Conservation (phyloP, 2,797 vertebrate genomes). For the Hirundo rustica region DNA sequence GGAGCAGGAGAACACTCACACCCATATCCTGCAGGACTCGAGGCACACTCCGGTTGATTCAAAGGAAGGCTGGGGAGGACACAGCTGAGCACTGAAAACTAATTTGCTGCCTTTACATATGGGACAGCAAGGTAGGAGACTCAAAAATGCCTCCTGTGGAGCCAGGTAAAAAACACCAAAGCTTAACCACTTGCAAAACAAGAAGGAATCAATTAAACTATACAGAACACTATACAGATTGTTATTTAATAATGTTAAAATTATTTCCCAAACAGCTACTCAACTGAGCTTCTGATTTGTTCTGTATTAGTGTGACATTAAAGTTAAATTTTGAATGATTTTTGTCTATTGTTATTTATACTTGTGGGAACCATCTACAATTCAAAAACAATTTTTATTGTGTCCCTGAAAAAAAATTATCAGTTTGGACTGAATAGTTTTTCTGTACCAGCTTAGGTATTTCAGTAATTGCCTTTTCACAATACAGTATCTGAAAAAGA, state of each 20-base stretch:
- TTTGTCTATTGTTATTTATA: neutral
- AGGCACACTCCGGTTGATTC: neutral
- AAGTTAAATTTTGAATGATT: neutral
- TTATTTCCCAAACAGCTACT: neutral
- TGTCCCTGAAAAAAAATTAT: neutral
- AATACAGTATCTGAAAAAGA: neutral
- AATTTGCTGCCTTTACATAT: fast-evolving
- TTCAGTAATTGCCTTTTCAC: neutral
- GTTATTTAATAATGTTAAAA: neutral
- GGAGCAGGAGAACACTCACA: fast-evolving
- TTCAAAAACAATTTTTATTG: neutral
- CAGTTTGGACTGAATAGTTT: neutral
- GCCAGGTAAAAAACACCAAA: neutral
- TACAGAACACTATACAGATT: neutral
- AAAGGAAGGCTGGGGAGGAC: neutral
- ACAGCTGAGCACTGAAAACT: neutral
- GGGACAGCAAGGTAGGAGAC: neutral
- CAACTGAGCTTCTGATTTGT: neutral
- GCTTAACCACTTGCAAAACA: neutral
- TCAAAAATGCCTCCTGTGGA: neutral
- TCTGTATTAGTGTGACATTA: neutral
- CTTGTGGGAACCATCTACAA: neutral
- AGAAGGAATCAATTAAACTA: neutral
- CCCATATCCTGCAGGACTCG: fast-evolving
- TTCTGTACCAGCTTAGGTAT: neutral